phyloP scores from a whole-genome alignment of 2,113 vertebrate species.

The Sitta europaea region DNA sequence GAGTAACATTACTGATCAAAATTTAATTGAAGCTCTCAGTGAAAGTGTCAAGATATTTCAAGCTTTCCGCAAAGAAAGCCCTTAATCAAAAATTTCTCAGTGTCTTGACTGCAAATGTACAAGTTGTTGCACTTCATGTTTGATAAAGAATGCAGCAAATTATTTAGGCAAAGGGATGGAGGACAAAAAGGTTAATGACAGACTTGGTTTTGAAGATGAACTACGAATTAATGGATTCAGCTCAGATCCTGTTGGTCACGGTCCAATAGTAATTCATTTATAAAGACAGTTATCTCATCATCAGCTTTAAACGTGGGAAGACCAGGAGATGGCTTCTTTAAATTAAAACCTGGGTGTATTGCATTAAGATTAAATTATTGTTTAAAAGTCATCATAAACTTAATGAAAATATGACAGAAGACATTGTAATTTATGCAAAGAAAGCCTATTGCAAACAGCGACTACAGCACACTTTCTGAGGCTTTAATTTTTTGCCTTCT shows the following conservation, averaged over 20 bases:
- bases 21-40: not conserved
- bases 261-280: constrained; percentile 45
- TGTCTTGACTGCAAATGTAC: not conserved
- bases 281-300: constrained; percentile 24
- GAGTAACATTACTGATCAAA: not conserved
- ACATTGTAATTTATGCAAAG: not conserved
- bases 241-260: not conserved
- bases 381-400: constrained; percentile 20
- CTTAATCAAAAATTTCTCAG: not conserved
- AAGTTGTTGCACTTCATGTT: not conserved
- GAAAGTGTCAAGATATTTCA: not conserved
- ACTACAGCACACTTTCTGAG: not conserved
- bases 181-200: constrained; percentile 51
- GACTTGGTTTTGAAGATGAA: constrained; percentile 45
- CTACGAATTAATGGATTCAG: constrained; percentile 13
- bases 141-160: not conserved
- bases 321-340: constrained; percentile 12
- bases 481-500: not conserved
- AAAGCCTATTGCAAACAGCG: not conserved
- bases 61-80: not conserved
- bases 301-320: constrained; percentile 28
- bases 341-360: not conserved
- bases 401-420: not conserved
- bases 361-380: constrained; percentile 35
- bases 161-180: not conserved